These are phyloP conservation scores for Hucho hucho DNA, from an alignment of 2,113 vertebrate species.

Conservation along the genomic window DNA sequence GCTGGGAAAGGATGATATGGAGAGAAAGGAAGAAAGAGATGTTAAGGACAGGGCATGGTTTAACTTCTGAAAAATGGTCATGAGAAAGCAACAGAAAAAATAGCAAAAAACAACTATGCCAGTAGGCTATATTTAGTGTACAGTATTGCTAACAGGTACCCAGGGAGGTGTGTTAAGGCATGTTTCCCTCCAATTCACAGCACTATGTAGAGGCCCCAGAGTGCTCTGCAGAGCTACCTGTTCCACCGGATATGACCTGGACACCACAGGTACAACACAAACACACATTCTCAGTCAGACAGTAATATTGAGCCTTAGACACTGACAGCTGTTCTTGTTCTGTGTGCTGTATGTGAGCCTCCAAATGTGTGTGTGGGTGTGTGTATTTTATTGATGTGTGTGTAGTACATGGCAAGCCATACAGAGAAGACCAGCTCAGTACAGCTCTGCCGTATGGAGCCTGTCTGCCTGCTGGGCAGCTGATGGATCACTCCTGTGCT, in stretches of 20 bases:
- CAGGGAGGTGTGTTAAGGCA: not conserved
- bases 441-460: conserved; percentile 96
- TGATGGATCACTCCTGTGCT: conserved; percentile 89
- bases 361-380: conserved; percentile 14
- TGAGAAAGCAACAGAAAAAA: not conserved
- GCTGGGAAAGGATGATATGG: not conserved
- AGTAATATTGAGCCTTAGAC: not conserved
- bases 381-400: conserved; percentile 18
- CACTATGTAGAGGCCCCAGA: conserved; percentile 87
- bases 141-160: not conserved
- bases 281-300: too few relatives aligned
- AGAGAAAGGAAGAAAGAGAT: not conserved
- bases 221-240: conserved; percentile 86
- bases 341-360: not conserved
- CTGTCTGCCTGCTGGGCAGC: conserved; percentile 94
- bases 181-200: conserved; percentile 60
- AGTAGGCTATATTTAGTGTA: not conserved
- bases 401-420: conserved; percentile 82
- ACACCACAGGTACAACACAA: conserved; percentile 83
- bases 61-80: too few relatives aligned
- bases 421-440: conserved; percentile 94
- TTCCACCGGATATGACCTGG: conserved; percentile 83
- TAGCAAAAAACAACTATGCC: too few relatives aligned
- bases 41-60: not conserved
- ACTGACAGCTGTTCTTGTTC: not conserved